Conservation (phyloP, 30 jellyfish, hydroid and myxozoan genomes). For the Phacellophora camtschatica region DNA sequence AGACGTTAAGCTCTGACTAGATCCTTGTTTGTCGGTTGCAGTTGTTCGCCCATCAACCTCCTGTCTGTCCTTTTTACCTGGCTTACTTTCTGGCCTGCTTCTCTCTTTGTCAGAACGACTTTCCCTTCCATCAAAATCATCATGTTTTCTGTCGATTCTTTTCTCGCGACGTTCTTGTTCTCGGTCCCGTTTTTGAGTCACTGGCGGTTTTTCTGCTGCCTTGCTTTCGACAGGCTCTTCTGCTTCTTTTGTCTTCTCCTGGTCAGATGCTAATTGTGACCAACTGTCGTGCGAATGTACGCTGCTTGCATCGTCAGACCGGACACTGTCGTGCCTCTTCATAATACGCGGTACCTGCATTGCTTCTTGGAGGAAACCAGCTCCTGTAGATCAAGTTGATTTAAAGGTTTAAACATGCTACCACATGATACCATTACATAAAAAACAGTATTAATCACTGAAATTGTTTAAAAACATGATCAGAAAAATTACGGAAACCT, state of each 20-base stretch:
- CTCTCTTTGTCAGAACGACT: not conserved
- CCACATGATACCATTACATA: too few relatives aligned
- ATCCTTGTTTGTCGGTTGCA: not conserved
- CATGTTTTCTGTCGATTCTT: not conserved
- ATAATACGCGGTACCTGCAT: slow-evolving; percentile 53
- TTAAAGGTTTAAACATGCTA: too few relatives aligned
- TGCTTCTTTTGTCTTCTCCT: slow-evolving; percentile 19
- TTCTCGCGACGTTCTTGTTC: not conserved
- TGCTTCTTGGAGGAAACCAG: too few relatives aligned
- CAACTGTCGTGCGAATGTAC: slow-evolving; percentile 75
- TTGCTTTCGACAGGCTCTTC: not conserved
- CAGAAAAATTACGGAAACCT: too few relatives aligned
- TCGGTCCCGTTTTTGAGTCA: not conserved
- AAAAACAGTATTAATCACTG: too few relatives aligned
- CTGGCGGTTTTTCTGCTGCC: not conserved
- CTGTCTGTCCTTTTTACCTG: not conserved
- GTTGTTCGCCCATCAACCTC: not conserved
- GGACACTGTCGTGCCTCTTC: slow-evolving; percentile 79
- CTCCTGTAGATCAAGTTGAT: too few relatives aligned
- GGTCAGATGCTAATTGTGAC: slow-evolving; percentile 31
- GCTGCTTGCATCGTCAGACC: slow-evolving; percentile 88
- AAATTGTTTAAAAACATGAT: too few relatives aligned
- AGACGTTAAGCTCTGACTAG: not conserved
- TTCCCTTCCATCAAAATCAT: not conserved
- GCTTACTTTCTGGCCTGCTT: not conserved